These are phyloP conservation scores for Rhinopomastus cyanomelas DNA, from an alignment of 2,113 vertebrate species.

Conservation along the genomic window DNA sequence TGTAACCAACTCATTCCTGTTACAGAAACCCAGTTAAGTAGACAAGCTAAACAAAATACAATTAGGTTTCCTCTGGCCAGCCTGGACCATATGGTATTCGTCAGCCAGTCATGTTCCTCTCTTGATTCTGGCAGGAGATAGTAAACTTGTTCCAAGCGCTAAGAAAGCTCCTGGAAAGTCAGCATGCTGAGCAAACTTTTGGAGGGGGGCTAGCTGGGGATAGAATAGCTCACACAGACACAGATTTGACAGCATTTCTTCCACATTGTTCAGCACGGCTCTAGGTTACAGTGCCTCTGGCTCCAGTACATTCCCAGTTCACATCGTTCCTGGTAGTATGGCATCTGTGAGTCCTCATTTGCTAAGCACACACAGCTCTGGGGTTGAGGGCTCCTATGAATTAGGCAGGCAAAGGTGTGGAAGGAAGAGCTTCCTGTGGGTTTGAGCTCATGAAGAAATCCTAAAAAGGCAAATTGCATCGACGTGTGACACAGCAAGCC, in stretches of 20 bases:
- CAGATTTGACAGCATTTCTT: constrained; percentile 59
- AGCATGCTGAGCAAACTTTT: constrained; percentile 68
- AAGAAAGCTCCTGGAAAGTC: constrained; percentile 69
- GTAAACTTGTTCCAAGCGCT: constrained; percentile 62
- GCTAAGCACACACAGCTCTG: not conserved
- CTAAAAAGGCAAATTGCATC: not conserved
- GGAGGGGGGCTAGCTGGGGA: constrained; percentile 45
- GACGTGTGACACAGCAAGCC: not conserved
- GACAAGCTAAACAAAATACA: constrained; percentile 65
- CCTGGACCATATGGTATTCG: constrained; percentile 67
- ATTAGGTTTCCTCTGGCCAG: constrained; percentile 65
- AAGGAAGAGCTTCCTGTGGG: not conserved
- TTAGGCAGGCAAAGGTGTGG: not conserved
- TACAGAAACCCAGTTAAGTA: constrained; percentile 55
- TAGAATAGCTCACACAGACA: constrained; percentile 54
- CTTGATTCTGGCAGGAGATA: constrained; percentile 52
- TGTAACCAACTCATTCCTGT: not conserved
- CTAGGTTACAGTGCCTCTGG: constrained; percentile 50
- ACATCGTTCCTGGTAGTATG: not conserved
- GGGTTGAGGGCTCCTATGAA: not conserved
- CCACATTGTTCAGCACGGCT: constrained; percentile 21
- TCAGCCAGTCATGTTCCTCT: constrained; percentile 65
- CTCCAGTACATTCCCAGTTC: constrained; percentile 13
- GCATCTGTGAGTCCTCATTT: not conserved
- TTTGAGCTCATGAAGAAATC: not conserved